Conservation (phyloP, 1,140 invertebrate genomes). For the Dendrolimus kikuchii region DNA sequence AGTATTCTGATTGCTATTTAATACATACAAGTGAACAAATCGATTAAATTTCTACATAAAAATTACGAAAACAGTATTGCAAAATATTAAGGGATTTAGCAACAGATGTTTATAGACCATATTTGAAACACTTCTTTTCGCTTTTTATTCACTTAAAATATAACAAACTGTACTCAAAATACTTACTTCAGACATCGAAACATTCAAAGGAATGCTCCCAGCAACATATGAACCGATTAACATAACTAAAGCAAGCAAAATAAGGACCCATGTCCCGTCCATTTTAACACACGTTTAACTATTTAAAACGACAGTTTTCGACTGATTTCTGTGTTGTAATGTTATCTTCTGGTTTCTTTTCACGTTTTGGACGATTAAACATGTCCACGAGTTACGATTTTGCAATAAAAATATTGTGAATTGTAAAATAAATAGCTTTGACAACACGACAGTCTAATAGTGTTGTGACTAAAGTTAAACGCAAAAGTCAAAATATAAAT, state of each 20-base stretch:
- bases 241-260: slow-evolving; percentile 92
- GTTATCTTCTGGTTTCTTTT: slow-evolving; percentile 10
- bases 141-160: slow-evolving; percentile 2
- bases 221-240: slow-evolving; percentile 94
- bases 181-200: slow-evolving; percentile 93
- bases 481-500: no score
- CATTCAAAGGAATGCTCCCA: slow-evolving; percentile 93
- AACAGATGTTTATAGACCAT: slow-evolving; percentile 8
- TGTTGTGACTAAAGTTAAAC: not conserved
- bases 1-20: no score
- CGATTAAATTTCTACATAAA: no score
- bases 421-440: slow-evolving; percentile 1
- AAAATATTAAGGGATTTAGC: not conserved
- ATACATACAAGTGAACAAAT: no score
- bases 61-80: no score
- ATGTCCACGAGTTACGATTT: slow-evolving; percentile 14
- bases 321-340: slow-evolving; percentile 3
- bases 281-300: slow-evolving; percentile 63
- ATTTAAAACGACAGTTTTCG: not conserved
- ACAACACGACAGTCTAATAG: slow-evolving; percentile 5
- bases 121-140: slow-evolving; percentile 1
- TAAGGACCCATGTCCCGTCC: slow-evolving; percentile 87
- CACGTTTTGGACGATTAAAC: slow-evolving; percentile 15
- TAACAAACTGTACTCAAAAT: not conserved
- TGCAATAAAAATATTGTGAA: slow-evolving; percentile 7